Percentiles rank a stretch among this genome's conserved stretches.
phyloP scores from a whole-genome alignment of 2,113 vertebrate species.

The Aplodontia rufa region DNA sequence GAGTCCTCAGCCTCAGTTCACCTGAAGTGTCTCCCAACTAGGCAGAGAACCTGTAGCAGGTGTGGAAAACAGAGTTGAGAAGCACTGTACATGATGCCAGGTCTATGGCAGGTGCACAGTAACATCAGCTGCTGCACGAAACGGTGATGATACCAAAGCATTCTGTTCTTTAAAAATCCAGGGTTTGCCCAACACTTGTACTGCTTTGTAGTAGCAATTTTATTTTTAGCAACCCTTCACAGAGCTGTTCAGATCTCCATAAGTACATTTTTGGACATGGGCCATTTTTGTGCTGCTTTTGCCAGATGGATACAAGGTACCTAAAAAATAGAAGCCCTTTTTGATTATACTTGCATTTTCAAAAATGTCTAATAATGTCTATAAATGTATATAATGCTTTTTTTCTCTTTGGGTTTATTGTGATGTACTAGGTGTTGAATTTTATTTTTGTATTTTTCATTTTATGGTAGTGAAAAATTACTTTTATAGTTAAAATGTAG shows the following conservation, averaged over 20 bases:
- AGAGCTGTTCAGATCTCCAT: neutral
- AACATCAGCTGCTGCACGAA: neutral
- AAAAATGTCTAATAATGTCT: neutral
- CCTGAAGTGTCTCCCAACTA: neutral
- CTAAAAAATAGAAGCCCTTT: neutral
- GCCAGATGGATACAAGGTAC: neutral
- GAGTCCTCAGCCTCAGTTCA: neutral
- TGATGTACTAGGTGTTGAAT: neutral
- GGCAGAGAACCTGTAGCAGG: neutral
- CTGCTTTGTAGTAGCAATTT: neutral
- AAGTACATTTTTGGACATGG: neutral
- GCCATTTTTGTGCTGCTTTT: neutral
- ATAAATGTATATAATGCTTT: neutral
- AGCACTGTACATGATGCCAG: neutral
- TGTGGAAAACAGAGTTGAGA: neutral
- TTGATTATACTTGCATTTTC: neutral
- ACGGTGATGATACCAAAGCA: neutral
- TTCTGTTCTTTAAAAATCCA: neutral
- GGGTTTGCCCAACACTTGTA: neutral
- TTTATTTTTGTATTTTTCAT: conserved; percentile 38
- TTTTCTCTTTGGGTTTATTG: neutral
- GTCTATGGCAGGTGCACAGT: neutral
- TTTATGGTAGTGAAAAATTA: conserved; percentile 42
- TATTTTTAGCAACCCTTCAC: neutral
- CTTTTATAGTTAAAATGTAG: conserved; percentile 21